A percentile compares a stretch with the other conserved stretches of the same genome.
Conservation (phyloP, 1,140 invertebrate species). For the Diachasma alloeum region DNA sequence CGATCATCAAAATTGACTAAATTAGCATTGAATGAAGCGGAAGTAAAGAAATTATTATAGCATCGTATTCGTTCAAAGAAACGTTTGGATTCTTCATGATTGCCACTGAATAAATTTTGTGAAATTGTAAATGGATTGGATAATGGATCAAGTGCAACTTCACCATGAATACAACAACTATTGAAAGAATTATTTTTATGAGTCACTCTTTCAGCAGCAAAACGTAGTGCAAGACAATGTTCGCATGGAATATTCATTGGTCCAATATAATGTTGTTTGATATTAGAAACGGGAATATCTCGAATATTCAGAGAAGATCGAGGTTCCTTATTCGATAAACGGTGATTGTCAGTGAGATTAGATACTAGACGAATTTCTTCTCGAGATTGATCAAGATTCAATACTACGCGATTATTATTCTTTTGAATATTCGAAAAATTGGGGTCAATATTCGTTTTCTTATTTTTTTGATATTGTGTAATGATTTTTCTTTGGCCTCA, state of each 20-base stretch:
- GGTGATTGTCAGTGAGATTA: too few relatives aligned
- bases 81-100: not conserved
- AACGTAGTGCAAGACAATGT: not conserved
- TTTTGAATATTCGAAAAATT: too few relatives aligned
- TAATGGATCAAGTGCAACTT: not conserved
- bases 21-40: slow-evolving; percentile 18
- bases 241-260: not conserved
- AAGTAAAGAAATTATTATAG: slow-evolving; percentile 10
- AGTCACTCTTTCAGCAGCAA: not conserved
- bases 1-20: not conserved
- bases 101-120: not conserved
- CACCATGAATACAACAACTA: slow-evolving; percentile 10
- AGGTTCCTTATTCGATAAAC: too few relatives aligned
- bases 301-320: too few relatives aligned
- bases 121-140: not conserved
- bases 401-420: too few relatives aligned
- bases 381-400: too few relatives aligned
- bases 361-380: too few relatives aligned
- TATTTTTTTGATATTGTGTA: too few relatives aligned
- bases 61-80: not conserved
- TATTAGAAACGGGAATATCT: too few relatives aligned
- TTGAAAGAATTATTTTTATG: slow-evolving; percentile 7
- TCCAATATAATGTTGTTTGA: not conserved
- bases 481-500: too few relatives aligned
- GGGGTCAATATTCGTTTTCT: too few relatives aligned